Base-by-base conservation (phyloP, 2,888 invertebrate genomes). In the Thumatha senex region DNA sequence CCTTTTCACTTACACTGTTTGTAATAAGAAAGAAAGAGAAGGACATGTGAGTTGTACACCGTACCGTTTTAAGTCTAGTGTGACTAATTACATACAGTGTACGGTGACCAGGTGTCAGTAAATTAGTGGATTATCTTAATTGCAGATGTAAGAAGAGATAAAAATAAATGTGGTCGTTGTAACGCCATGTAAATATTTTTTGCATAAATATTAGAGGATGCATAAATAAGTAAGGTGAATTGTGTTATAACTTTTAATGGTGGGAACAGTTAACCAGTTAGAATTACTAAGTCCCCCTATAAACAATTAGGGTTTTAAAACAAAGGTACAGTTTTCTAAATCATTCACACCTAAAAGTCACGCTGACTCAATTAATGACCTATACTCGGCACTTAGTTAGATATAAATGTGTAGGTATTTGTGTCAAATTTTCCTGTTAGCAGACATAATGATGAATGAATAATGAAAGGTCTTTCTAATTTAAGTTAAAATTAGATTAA, bases 71-170 rank as follows among this genome's bases (percentile, higher is more conserved):
- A 47, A 54, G 39, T 30, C 56, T 59, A 55, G 52, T 57, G 48
- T 48, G 43, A 54, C 51, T 63, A 63, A 62, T 47, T 58, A 18
- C 14, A 38, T 53, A 30, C 15, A 29, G 38, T 38, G 30, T 54
- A 11, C 2, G 29, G 53, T 51, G 41, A 7, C 63, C 49, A 62
- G 15, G 38, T 29, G 11, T 51, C 48, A 5, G 33, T n/a, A 7
- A 52, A 44, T 56, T 36, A 38, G 12, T 34, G 8, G 63, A 56
- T 42, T 52, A 30, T 52, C 34, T 13, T 48, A 36, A 31, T 39
- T 14, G 24, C 31, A 29, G 34, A 33, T 33, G 33, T 11, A 24
- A 24, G 2, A 12, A 29, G 14, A n/a, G 29, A 44, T 48, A 30
- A 31, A 24, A 36, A 15, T 10, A 24, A 36, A 15, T 10, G 11